These are phyloP conservation scores for Pogoniulus pusillus DNA, from an alignment of 2,797 vertebrate species.

Conservation along the genomic window DNA sequence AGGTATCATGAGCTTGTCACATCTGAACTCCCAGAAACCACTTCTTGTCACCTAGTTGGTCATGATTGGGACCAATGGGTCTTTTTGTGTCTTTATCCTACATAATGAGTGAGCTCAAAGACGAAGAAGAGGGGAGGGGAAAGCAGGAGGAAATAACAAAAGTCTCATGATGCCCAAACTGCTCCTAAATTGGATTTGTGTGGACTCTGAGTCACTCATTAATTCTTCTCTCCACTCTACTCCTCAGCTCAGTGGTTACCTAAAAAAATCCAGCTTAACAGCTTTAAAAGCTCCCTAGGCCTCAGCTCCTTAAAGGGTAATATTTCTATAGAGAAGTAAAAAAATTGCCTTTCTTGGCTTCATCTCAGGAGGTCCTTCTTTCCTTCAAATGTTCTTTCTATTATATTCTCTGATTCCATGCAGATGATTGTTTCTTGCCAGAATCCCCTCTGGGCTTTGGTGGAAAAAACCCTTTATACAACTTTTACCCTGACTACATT, in stretches of 20 bases:
- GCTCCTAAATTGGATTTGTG: not conserved
- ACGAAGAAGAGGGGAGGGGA: rapidly evolving
- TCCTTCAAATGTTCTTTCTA: conserved; percentile 29
- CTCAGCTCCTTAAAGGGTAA: not conserved
- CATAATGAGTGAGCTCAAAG: not conserved
- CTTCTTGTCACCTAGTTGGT: not conserved
- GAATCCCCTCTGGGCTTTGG: not conserved
- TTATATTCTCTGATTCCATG: conserved; percentile 4
- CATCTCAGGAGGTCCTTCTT: not conserved
- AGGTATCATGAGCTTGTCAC: not conserved
- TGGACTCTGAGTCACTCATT: not conserved
- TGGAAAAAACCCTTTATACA: not conserved
- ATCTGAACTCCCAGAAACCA: not conserved
- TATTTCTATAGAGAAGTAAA: not conserved
- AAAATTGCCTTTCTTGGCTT: conserved; percentile 14
- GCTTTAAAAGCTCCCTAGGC: conserved; percentile 4
- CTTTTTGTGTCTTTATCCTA: not conserved
- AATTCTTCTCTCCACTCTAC: not conserved
- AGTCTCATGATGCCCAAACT: not conserved
- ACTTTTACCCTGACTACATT: conserved; percentile 9
- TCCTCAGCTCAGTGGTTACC: not conserved
- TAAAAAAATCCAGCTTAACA: not conserved
- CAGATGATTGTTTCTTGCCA: conserved; percentile 24
- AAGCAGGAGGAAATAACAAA: not conserved
- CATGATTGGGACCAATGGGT: not conserved